These are phyloP conservation scores for Synanceia verrucosa DNA, from an alignment of 2,797 vertebrate genomes.

Conservation along the genomic window DNA sequence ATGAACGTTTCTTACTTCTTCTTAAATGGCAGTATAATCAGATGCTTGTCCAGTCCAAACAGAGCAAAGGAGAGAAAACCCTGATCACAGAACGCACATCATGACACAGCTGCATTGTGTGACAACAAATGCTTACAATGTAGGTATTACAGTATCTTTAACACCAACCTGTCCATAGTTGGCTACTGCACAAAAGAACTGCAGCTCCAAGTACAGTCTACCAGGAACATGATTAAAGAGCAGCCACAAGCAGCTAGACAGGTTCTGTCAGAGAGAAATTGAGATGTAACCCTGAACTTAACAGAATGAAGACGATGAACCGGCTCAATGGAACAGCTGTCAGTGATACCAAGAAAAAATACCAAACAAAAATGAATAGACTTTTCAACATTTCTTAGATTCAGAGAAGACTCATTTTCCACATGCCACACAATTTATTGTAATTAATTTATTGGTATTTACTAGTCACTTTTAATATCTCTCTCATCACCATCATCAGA, in stretches of 20 bases:
- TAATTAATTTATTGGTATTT: background rate
- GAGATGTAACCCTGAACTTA: background rate
- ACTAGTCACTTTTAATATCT: background rate
- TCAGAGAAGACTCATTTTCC: background rate
- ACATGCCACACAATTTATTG: background rate
- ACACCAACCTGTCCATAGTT: conserved; percentile 94
- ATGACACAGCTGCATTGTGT: background rate
- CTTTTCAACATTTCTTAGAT: background rate
- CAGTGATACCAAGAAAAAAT: background rate
- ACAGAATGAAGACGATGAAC: background rate
- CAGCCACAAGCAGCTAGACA: conserved; percentile 96
- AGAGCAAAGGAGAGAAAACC: conserved; percentile 96
- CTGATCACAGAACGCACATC: conserved; percentile 70
- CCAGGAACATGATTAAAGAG: conserved; percentile 90
- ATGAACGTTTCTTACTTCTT: conserved; percentile 83
- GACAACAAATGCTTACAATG: background rate
- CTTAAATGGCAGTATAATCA: conserved; percentile 94
- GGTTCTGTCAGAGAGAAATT: conserved; percentile 83
- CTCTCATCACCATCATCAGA: background rate
- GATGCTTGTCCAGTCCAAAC: conserved; percentile 96
- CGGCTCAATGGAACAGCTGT: background rate
- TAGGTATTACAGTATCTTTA: background rate
- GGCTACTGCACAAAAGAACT: conserved; percentile 95
- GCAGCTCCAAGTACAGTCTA: conserved; percentile 92
- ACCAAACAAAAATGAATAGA: background rate